These are phyloP conservation scores for Brenthis hecate DNA, from an alignment of 2,888 invertebrate genomes.

Conservation along the genomic window DNA sequence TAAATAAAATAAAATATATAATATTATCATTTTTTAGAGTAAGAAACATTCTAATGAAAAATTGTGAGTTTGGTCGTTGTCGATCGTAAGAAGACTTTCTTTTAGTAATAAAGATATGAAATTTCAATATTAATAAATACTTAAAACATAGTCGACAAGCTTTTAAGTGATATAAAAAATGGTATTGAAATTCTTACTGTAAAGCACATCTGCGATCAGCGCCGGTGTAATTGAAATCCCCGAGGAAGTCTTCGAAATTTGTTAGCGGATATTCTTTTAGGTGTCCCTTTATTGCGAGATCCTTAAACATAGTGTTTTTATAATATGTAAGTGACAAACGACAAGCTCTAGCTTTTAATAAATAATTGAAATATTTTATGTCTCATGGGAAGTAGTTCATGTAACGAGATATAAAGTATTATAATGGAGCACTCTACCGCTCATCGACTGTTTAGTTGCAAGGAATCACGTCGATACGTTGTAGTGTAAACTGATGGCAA, in stretches of 20 bases:
- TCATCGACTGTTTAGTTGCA: too few relatives aligned
- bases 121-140: neutral
- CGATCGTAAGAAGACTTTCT: too few relatives aligned
- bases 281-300: slow-evolving; percentile 51
- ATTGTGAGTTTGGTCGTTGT: too few relatives aligned
- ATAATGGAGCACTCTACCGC: too few relatives aligned
- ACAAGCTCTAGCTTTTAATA: neutral
- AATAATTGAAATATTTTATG: too few relatives aligned
- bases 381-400: too few relatives aligned
- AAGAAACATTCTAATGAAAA: neutral
- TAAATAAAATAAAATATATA: neutral
- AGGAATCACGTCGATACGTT: too few relatives aligned
- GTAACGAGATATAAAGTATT: too few relatives aligned
- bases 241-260: slow-evolving; percentile 57
- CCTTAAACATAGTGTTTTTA: slow-evolving; percentile 44
- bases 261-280: slow-evolving; percentile 56
- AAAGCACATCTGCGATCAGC: slow-evolving; percentile 58
- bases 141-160: neutral
- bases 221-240: slow-evolving; percentile 65
- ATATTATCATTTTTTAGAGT: too few relatives aligned
- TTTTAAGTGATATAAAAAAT: neutral
- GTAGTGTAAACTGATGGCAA: too few relatives aligned
- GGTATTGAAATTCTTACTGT: slow-evolving; percentile 47
- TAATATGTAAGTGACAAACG: neutral
- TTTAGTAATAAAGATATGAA: too few relatives aligned